Evolutionary conservation across 2,888 invertebrate genomes (phyloP), one percentile per base, ranked within the genome.

Genomic region (Thera obeliscata): DNA sequence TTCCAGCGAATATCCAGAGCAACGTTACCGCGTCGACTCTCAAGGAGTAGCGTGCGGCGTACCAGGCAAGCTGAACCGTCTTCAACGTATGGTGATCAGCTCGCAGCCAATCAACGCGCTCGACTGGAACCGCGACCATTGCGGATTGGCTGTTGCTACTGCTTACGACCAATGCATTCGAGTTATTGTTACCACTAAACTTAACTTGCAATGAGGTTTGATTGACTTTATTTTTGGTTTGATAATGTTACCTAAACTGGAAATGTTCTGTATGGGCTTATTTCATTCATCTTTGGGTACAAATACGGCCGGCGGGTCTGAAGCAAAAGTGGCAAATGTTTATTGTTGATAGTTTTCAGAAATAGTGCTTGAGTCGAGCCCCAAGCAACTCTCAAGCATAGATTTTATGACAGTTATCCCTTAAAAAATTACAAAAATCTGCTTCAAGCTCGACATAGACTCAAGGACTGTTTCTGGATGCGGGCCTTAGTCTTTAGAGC

Each of bases 111-210:
- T 99, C 72, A 96, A 96, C 81, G 95, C 97, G 8, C 96, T 98
- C 75, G 98, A 98, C 82, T 99, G 99, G 99, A 98, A 97, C 87
- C 95, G 96, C 0, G 98, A 99, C 84, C 98, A 98, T 84, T 90
- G 95, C 56, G 99, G 99, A 0, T 93, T 99, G 2, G 97, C 97
- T 5, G 96, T 98, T 1, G 97, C 98, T 81, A 97, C 98, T 1
- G 95, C 98, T 0, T 98, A 99, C 86, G 99, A 99, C 93, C 99
- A 99, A 89, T 96, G 96, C 66, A 90, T 99, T 4, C 94, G 99
- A 49, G 95, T 99, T 3, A 86, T 99, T 43, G 96, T 99, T 71
- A 96, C 97, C 7, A 99, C 99, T 0, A 98, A 98, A 89, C 94
- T 99, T 6, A 97, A 97, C 88, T 94, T 96, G 66, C 95, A 94